phyloP scores from a whole-genome alignment of 1,140 invertebrate genomes.

The Tenebrio molitor region DNA sequence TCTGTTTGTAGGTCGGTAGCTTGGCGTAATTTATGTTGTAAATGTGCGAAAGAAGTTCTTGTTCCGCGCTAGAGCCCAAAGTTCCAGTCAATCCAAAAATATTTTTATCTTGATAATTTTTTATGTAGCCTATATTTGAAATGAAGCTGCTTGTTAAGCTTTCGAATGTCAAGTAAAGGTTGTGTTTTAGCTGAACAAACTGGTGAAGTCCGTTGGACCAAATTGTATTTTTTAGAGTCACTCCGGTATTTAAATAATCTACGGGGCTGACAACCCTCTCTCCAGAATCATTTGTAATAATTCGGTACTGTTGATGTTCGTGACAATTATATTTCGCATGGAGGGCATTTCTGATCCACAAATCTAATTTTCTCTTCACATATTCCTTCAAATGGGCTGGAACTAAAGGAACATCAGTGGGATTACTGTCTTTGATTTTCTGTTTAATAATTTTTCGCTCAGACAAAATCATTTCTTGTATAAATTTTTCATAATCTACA shows the following conservation, averaged over 20 bases:
- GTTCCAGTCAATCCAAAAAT: conserved; percentile 30
- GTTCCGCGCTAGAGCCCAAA: conserved; percentile 1
- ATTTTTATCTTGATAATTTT: background rate
- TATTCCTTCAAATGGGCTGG: no score
- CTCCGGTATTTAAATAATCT: no score
- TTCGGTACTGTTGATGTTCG: no score
- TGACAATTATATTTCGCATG: background rate
- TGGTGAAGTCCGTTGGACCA: no score
- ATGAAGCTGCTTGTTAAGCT: conserved; percentile 6
- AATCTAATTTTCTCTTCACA: background rate
- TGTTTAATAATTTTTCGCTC: no score
- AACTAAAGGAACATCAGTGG: no score
- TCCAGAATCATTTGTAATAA: no score
- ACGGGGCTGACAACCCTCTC: no score
- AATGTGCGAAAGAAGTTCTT: conserved; percentile 5
- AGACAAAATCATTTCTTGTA: no score
- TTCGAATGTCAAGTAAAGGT: background rate
- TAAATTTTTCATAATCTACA: no score
- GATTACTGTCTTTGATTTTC: no score
- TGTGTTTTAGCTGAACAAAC: conserved; percentile 25
- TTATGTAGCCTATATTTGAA: conserved; percentile 14
- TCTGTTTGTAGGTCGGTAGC: conserved; percentile 8
- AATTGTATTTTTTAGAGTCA: no score
- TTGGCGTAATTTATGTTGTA: conserved; percentile 16
- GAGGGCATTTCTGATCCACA: background rate